These are phyloP conservation scores for Acipenser oxyrinchus DNA, from an alignment of 2,797 vertebrate species.

Conservation along the genomic window DNA sequence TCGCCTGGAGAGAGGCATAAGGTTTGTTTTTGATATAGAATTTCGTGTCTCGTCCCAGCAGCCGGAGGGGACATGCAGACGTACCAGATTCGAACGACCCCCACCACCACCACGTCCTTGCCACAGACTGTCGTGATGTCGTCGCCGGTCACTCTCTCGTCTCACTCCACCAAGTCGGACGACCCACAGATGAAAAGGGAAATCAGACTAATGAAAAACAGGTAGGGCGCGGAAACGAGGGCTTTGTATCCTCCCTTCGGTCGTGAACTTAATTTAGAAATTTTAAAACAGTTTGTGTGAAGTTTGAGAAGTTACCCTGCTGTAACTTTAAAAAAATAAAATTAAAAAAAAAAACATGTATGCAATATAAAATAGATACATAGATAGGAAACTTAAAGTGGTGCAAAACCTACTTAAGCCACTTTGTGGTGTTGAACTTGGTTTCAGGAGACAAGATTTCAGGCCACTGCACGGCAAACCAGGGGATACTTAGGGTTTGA, in stretches of 20 bases:
- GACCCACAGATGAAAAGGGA: conserved; percentile 90
- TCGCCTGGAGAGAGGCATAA: too few species aligned
- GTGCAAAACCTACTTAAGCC: background rate
- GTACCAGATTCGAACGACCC: conserved; percentile 81
- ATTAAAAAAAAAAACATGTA: too few species aligned
- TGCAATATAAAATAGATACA: background rate
- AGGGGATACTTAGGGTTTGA: too few species aligned
- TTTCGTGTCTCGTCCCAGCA: conserved; percentile 43
- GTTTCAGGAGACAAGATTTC: too few species aligned
- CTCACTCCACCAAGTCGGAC: conserved; percentile 67
- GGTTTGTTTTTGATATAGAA: background rate
- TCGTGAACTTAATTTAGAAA: background rate
- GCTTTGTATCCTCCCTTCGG: too few species aligned
- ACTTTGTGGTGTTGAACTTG: too few species aligned
- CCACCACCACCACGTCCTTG: conserved; percentile 63
- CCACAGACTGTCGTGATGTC: conserved; percentile 84
- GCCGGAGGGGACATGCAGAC: conserved; percentile 87
- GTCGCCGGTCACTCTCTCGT: conserved; percentile 63
- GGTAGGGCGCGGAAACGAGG: conserved; percentile 41
- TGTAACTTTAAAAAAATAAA: too few species aligned
- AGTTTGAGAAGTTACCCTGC: too few species aligned
- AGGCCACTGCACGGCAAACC: too few species aligned
- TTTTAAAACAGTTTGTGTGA: too few species aligned
- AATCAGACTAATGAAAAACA: conserved; percentile 87
- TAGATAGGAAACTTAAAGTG: background rate